These are phyloP conservation scores for Lagenorhynchus albirostris DNA, from an alignment of 2,113 vertebrate species.

Conservation along the genomic window DNA sequence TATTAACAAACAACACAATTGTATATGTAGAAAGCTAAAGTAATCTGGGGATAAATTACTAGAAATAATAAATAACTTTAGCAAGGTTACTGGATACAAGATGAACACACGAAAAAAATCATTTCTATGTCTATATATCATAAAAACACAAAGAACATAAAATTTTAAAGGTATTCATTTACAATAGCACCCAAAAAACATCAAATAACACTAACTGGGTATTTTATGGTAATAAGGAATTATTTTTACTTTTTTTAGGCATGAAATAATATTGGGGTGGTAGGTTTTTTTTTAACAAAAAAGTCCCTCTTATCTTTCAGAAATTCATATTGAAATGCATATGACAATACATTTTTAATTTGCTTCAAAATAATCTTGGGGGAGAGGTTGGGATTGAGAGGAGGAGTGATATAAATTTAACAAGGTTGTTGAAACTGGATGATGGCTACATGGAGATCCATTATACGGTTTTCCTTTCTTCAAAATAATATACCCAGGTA, in stretches of 20 bases:
- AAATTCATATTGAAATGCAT: background rate
- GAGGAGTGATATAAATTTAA: background rate
- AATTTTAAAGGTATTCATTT: background rate
- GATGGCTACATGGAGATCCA: background rate
- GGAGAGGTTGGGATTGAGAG: background rate
- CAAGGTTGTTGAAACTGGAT: background rate
- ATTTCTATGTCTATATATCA: background rate
- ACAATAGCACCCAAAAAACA: background rate
- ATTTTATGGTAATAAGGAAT: background rate
- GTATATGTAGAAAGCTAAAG: background rate
- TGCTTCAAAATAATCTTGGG: background rate
- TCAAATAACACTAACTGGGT: background rate
- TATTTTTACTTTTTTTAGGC: background rate
- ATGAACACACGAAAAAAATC: background rate
- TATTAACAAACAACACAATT: background rate
- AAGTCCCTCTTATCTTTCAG: background rate
- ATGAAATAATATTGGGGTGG: background rate
- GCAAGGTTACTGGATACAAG: background rate
- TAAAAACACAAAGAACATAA: background rate
- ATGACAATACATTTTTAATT: background rate
- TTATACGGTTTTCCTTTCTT: background rate
- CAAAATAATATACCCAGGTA: background rate
- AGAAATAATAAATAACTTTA: slow-evolving; percentile 14
- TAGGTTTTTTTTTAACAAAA: background rate
- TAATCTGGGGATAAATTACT: background rate